Conservation (phyloP, 1,140 invertebrate genomes). For the Saccostrea echinata region DNA sequence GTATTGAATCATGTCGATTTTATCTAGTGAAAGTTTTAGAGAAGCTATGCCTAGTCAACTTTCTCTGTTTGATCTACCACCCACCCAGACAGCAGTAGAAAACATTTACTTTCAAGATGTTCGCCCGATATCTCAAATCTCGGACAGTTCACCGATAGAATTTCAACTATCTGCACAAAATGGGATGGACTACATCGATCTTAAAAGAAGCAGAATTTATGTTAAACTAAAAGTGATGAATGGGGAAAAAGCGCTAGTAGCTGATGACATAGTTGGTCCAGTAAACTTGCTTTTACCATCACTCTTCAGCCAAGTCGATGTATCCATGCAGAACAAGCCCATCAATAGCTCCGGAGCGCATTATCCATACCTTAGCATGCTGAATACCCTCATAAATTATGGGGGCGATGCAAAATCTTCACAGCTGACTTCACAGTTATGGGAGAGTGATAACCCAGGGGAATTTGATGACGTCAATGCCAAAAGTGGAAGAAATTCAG, state of each 20-base stretch:
- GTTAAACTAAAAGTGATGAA: constrained; percentile 44
- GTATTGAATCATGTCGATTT: background rate
- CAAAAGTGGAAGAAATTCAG: constrained; percentile 44
- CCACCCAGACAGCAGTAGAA: too few relatives aligned
- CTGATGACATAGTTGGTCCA: constrained; percentile 31
- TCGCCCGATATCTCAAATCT: too few relatives aligned
- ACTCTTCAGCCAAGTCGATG: constrained; percentile 41
- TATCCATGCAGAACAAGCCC: constrained; percentile 30
- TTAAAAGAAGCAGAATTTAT: constrained; percentile 23
- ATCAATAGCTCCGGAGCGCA: constrained; percentile 27
- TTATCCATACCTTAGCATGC: constrained; percentile 42
- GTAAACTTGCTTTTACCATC: constrained; percentile 40
- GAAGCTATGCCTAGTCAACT: background rate
- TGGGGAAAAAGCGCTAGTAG: constrained; percentile 11
- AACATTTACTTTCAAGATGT: background rate
- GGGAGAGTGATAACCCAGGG: constrained; percentile 21
- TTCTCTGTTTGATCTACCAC: background rate
- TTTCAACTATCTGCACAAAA: background rate
- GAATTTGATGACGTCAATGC: constrained; percentile 44
- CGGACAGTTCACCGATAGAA: too few relatives aligned
- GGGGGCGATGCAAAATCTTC: constrained; percentile 13
- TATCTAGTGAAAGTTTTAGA: background rate
- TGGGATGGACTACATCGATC: constrained; percentile 21
- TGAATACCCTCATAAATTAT: constrained; percentile 40
- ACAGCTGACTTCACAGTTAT: constrained; percentile 15